These are phyloP conservation scores for Corythaixoides concolor DNA, from an alignment of 2,113 vertebrate genomes.

Conservation along the genomic window DNA sequence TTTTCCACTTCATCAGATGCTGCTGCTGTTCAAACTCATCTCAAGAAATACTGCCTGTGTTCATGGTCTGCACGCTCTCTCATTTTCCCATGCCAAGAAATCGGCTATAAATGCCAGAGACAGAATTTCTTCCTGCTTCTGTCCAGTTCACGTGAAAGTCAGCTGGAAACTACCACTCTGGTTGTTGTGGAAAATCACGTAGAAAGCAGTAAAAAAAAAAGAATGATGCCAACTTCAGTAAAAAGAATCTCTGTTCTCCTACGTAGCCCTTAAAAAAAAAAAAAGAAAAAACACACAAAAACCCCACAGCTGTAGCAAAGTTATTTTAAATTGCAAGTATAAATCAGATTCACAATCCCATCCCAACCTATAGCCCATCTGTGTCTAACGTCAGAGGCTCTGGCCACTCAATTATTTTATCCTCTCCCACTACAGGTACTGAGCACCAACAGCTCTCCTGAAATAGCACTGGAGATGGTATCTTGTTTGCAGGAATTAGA, in stretches of 20 bases:
- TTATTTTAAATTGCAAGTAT: slow-evolving; percentile 16
- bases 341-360: slow-evolving; percentile 11
- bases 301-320: neutral
- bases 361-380: neutral
- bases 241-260: slow-evolving; percentile 55
- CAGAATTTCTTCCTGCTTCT: slow-evolving; percentile 56
- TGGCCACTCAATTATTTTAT: neutral
- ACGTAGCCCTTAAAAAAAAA: neutral
- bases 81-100: slow-evolving; percentile 61
- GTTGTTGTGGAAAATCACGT: slow-evolving; percentile 49
- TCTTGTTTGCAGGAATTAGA: neutral
- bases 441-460: neutral
- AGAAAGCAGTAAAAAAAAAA: slow-evolving; percentile 11
- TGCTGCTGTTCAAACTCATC: slow-evolving; percentile 43
- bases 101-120: slow-evolving; percentile 24
- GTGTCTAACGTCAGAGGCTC: neutral
- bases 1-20: slow-evolving; percentile 54
- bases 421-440: neutral
- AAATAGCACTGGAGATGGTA: neutral
- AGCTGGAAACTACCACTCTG: slow-evolving; percentile 34
- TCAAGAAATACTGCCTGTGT: slow-evolving; percentile 56
- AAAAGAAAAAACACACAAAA: neutral
- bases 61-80: neutral
- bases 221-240: slow-evolving; percentile 33
- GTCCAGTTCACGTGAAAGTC: slow-evolving; percentile 58